These are phyloP conservation scores for Neostethus bicornis DNA, from an alignment of 2,797 vertebrate species.

Conservation along the genomic window DNA sequence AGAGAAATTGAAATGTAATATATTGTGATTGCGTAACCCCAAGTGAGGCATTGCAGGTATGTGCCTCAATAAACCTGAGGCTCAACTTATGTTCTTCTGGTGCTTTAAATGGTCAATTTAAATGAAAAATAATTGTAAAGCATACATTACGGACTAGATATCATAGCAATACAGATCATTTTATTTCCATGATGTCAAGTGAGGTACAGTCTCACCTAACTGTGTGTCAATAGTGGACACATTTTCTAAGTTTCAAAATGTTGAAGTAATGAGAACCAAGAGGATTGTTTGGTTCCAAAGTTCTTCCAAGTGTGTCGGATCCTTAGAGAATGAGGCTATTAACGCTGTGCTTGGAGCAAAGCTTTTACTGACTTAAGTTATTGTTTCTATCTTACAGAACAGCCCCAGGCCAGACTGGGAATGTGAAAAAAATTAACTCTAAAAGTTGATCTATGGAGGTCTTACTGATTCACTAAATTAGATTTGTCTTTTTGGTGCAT, in stretches of 20 bases:
- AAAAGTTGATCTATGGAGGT: no score
- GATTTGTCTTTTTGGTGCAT: neutral
- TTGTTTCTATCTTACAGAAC: neutral
- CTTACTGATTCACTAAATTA: neutral
- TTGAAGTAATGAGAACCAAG: neutral
- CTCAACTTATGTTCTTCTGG: no score
- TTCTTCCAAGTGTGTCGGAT: neutral
- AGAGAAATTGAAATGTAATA: no score
- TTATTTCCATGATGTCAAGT: no score
- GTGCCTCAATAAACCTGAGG: no score
- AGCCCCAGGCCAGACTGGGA: neutral
- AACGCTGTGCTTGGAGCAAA: neutral
- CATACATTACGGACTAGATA: no score
- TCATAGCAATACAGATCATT: no score
- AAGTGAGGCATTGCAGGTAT: no score
- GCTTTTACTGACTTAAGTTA: neutral
- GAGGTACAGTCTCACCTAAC: no score
- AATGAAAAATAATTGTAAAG: no score
- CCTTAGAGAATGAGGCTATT: neutral
- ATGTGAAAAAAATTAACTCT: neutral
- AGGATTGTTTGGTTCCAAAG: neutral
- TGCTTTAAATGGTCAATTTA: no score
- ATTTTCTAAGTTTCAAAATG: neutral
- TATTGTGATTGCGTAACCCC: no score
- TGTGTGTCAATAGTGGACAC: neutral